A percentile compares a stretch with the other conserved stretches of the same genome.
Conservation (phyloP, 2,888 invertebrate genomes). For the Andrena chrysosceles region DNA sequence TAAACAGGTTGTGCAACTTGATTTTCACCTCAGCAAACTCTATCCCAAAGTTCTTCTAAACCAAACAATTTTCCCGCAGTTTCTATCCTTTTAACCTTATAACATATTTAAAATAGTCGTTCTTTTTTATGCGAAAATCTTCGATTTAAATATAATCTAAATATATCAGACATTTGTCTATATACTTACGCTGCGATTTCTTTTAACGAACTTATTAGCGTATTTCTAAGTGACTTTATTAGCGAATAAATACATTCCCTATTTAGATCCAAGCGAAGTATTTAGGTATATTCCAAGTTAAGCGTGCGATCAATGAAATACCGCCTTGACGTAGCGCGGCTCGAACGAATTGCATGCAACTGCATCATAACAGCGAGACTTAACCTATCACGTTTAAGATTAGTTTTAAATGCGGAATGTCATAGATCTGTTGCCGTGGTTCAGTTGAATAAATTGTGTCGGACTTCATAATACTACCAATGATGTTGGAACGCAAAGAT, state of each 20-base stretch:
- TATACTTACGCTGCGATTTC: not conserved
- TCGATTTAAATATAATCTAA: not conserved
- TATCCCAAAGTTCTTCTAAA: slow-evolving; percentile 18
- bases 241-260: slow-evolving; percentile 17
- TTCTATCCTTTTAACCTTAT: not conserved
- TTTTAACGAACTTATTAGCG: not conserved
- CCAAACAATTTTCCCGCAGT: not conserved
- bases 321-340: slow-evolving; percentile 35
- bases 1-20: slow-evolving; percentile 62
- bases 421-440: not conserved
- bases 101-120: not conserved
- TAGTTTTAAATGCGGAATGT: slow-evolving; percentile 10
- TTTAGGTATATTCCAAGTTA: not conserved
- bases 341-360: slow-evolving; percentile 2
- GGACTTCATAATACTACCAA: slow-evolving; percentile 14
- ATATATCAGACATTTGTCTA: not conserved
- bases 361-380: slow-evolving; percentile 2
- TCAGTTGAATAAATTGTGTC: slow-evolving; percentile 13
- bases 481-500: slow-evolving; percentile 73
- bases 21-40: slow-evolving; percentile 13
- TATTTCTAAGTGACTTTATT: slow-evolving; percentile 7
- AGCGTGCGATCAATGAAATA: slow-evolving; percentile 34
- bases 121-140: not conserved
- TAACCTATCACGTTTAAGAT: slow-evolving; percentile 27
- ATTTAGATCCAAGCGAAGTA: not conserved